Evolutionary conservation across 2,113 vertebrate species (phyloP), one percentile per base, ranked within the genome.

Genomic region (Chloropsis cyanopogon): DNA sequence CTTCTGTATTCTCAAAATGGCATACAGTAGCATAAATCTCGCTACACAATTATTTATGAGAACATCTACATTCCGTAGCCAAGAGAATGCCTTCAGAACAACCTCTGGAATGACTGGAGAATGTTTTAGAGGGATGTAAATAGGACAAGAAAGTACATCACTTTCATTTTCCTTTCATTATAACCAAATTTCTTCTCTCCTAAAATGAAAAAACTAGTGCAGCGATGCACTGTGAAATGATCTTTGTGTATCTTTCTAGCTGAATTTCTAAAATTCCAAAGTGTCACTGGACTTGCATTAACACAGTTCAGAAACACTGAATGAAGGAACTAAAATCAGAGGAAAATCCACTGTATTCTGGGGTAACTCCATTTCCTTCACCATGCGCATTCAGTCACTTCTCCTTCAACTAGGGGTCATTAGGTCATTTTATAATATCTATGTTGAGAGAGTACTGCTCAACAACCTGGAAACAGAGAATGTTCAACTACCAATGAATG

Each of bases 171-270:
- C 23, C 47, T 65, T 59, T 61, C 44, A 60, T 42, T 90, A 25
- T 47, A 70, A 69, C 22, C 17, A 31, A 9, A 61, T 70, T 66
- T 46, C 6, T 75, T 56, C 53, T 53, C 65, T 66, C 39, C 50
- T 63, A 4, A 35, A 71, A 70, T 66, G 21, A 39, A 39, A 65
- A 69, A 83, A 31, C 2, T 6, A 70, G 17, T 23, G 29, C 25
- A 87, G 42, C 0, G 0, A 53, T 20, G 12, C 10, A 52, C 12
- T 81, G 69, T 35, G 15, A 60, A 72, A 61, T 4, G 3, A 13
- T 25, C 56, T 56, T 15, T 10, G 8, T 23, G 4, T 29, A 41
- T 29, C 26, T 35, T 86, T 50, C 33, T 52, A 75, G 14, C 1
- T 47, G 35, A 63, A 79, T 35, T 87, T 75, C 53, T 88, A 52